phyloP scores from a whole-genome alignment of 2,888 invertebrate species.

The Dryococelus australis region DNA sequence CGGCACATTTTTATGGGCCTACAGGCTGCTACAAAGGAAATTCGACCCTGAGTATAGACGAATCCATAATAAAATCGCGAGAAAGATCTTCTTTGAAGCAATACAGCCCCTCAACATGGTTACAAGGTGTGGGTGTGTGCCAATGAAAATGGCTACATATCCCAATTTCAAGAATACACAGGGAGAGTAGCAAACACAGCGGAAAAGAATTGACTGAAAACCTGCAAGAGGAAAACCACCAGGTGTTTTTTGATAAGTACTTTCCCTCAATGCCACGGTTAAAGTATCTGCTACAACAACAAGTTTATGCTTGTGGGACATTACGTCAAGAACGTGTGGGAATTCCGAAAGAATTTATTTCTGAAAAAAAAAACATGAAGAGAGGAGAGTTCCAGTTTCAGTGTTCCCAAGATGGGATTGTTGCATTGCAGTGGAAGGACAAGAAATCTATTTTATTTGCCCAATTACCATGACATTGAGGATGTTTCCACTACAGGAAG shows the following conservation, averaged over 20 bases:
- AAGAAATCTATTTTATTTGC: constrained; percentile 50
- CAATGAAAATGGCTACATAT: constrained; percentile 47
- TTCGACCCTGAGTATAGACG: no score
- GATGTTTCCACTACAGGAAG: constrained; percentile 44
- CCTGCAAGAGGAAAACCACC: constrained; percentile 47
- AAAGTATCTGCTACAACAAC: background rate
- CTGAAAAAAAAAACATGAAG: no score
- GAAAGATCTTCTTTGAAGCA: constrained; percentile 48
- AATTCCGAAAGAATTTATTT: no score
- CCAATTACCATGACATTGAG: constrained; percentile 49
- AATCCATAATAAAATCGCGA: constrained; percentile 51
- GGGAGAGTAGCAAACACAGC: constrained; percentile 47
- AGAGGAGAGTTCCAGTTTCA: constrained; percentile 12
- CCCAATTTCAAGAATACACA: constrained; percentile 51
- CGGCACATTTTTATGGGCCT: no score
- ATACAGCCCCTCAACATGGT: constrained; percentile 49
- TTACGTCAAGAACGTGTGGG: background rate
- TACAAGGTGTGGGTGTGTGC: constrained; percentile 50
- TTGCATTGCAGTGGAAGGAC: constrained; percentile 50
- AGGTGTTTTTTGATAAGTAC: constrained; percentile 34
- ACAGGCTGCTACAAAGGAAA: no score
- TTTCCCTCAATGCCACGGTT: background rate
- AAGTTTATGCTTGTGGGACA: background rate
- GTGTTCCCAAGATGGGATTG: constrained; percentile 40
- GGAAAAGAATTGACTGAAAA: constrained; percentile 47